Conservation (phyloP, 2,888 invertebrate genomes). For the Agonopterix alstromeriana region DNA sequence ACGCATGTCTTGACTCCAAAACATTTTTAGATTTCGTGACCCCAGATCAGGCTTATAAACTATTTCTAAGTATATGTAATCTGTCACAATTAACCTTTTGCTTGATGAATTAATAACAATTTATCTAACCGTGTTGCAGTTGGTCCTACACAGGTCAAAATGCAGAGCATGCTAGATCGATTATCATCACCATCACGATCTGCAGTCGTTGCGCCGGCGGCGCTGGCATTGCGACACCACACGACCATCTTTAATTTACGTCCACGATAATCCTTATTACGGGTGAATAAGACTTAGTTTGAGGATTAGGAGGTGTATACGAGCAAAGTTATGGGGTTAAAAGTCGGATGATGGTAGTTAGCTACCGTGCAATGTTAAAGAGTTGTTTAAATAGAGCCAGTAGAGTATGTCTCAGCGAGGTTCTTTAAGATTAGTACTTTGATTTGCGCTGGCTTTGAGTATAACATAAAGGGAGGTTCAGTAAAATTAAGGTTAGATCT, state of each 20-base stretch:
- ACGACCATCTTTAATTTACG: not conserved
- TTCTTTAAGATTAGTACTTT: too few relatives aligned
- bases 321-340: constrained; percentile 22
- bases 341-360: constrained; percentile 22
- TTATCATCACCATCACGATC: constrained; percentile 10
- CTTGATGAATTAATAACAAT: not conserved
- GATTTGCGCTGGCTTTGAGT: too few relatives aligned
- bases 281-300: constrained; percentile 1
- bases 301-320: constrained; percentile 1
- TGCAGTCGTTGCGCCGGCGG: constrained; percentile 3
- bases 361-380: constrained; percentile 16
- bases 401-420: too few relatives aligned
- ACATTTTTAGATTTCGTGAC: too few relatives aligned
- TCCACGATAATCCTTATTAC: not conserved
- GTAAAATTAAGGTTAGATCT: too few relatives aligned
- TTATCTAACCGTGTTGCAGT: not conserved
- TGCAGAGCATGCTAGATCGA: constrained; percentile 13
- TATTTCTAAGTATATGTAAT: not conserved
- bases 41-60: not conserved
- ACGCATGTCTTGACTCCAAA: too few relatives aligned
- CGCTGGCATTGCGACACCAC: constrained; percentile 8
- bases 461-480: too few relatives aligned
- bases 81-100: not conserved
- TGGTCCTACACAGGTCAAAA: too few relatives aligned
- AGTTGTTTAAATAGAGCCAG: constrained; percentile 5